These are phyloP conservation scores for Halisarca cf. caerulea DNA, from an alignment of 37 sponge, comb jelly and placozoan genomes.

Conservation along the genomic window DNA sequence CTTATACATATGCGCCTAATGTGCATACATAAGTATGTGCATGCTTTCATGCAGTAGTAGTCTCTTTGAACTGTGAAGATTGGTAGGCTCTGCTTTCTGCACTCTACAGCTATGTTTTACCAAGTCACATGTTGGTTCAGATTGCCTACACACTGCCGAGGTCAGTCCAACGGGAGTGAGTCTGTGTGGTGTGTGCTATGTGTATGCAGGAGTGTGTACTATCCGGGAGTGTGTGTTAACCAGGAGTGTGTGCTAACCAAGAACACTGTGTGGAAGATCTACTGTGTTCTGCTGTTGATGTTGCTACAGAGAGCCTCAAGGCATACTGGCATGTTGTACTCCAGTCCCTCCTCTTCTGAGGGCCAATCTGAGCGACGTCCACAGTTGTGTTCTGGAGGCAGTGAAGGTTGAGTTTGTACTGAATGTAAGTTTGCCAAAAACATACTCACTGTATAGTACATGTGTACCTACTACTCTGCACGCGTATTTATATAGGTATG, in stretches of 20 bases:
- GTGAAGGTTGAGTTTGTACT: slow-evolving; percentile 24
- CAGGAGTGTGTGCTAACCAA: no score
- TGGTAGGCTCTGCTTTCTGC: no score
- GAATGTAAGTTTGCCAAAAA: slow-evolving; percentile 26
- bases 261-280: no score
- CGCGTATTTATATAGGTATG: no score
- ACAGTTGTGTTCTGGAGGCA: slow-evolving; percentile 62
- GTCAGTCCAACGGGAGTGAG: neutral
- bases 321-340: slow-evolving; percentile 91
- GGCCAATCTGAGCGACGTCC: slow-evolving; percentile 77
- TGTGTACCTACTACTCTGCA: no score
- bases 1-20: neutral
- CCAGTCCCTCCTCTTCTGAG: slow-evolving; percentile 88
- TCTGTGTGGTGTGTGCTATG: neutral
- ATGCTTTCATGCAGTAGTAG: no score
- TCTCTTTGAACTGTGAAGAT: no score
- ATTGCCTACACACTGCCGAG: slow-evolving; percentile 81
- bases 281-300: no score
- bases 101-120: slow-evolving; percentile 73
- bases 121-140: slow-evolving; percentile 96
- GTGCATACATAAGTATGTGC: neutral
- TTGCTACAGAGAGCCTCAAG: slow-evolving; percentile 58
- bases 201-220: neutral
- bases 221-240: neutral
- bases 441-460: no score